Evolutionary conservation across 2,888 invertebrate genomes (phyloP), one percentile per base, ranked within the genome.

Genomic region (Aphrophora alni): DNA sequence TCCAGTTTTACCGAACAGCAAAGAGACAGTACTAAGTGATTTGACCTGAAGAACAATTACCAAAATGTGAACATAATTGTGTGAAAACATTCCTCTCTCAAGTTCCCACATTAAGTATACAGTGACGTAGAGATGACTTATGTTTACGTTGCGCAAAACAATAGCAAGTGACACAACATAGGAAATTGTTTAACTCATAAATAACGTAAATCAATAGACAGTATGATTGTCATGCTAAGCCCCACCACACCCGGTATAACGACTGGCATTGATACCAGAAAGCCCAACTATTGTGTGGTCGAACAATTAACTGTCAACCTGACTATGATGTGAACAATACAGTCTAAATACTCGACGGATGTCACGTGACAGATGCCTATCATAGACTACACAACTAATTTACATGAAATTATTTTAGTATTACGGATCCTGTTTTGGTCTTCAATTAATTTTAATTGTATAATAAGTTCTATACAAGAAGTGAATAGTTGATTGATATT

Each of bases 161-260:
- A 59, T 12, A 21, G 0, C 59, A 21, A 21, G 21, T 59, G 59
- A 59, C 59, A 59, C 59, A 59, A 59, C 59, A 59, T 59, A 59
- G 59, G 59, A 59, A 59, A 59, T 59, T 59, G 59, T 59, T 59
- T 21, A 59, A 21, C 59, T 21, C 59, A 59, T 59, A 59, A 59
- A 59, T 59, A 59, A 59, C 21, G 4, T 21, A 59, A 59, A 21
- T 59, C 59, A 59, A 59, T 59, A 21, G 59, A 4, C 4, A 12
- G 59, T 59, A 59, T 59, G n/a, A 59, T 59, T 59, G 59, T 59
- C 59, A 59, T 59, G 59, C 59, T 59, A 59, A 59, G 59, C 59
- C 21, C 59, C 59, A 21, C 59, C 59, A 21, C 59, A 59, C 59
- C 59, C 17, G 33, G 8, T 3, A 33, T 59, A 59, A 59, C 59